Percentiles rank a stretch among this genome's conserved stretches.
Conservation (phyloP, 2,888 invertebrate species). For the Strigamia crassipes region DNA sequence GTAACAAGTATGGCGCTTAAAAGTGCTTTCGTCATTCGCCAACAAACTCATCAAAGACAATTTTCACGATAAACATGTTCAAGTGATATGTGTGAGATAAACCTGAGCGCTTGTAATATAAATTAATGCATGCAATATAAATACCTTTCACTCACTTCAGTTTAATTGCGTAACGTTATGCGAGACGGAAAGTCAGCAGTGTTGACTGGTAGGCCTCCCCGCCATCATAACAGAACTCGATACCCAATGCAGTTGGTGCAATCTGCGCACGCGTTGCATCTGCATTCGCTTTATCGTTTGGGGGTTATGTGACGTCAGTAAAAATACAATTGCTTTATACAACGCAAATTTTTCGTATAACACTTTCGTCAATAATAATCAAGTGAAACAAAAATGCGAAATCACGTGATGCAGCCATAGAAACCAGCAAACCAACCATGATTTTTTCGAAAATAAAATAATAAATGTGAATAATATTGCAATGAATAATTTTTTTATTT, state of each 20-base stretch:
- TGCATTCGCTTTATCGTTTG: conserved; percentile 21
- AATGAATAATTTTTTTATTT: too few relatives aligned
- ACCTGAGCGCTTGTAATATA: not conserved
- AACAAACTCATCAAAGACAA: not conserved
- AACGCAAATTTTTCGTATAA: too few relatives aligned
- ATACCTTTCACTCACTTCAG: not conserved
- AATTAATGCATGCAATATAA: not conserved
- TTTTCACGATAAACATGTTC: not conserved
- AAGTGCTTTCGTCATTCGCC: conserved; percentile 21
- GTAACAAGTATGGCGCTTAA: conserved; percentile 21
- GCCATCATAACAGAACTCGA: conserved; percentile 21
- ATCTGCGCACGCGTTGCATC: not conserved
- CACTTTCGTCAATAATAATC: too few relatives aligned
- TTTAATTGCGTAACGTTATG: conserved; percentile 1
- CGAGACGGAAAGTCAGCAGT: conserved; percentile 14
- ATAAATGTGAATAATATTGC: too few relatives aligned
- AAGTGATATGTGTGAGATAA: not conserved
- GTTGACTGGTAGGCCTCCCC: conserved; percentile 21
- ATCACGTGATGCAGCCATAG: not conserved
- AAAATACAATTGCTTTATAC: too few relatives aligned
- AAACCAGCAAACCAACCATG: not conserved
- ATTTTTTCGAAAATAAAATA: not conserved
- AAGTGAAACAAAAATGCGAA: not conserved
- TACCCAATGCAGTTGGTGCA: conserved; percentile 5
- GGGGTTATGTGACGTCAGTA: not conserved